Conservation (phyloP, 1,140 invertebrate species). For the Drosophila lowei region DNA sequence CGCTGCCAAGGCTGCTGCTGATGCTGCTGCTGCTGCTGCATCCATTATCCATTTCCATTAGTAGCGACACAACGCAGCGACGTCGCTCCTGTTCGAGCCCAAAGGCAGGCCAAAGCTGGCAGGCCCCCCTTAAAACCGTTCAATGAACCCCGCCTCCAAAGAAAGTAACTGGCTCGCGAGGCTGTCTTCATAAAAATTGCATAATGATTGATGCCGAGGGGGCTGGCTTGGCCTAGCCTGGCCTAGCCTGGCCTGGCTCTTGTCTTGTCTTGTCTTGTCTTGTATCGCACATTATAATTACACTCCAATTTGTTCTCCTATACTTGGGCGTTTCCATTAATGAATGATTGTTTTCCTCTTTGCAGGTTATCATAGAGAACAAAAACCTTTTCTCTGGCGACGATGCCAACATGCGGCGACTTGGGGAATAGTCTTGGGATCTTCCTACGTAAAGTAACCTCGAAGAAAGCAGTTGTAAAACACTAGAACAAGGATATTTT, state of each 20-base stretch:
- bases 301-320: constrained; percentile 13
- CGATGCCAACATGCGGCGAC: no score
- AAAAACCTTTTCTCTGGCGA: no score
- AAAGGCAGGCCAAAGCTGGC: constrained; percentile 25
- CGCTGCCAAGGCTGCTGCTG: constrained; percentile 34
- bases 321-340: constrained; percentile 7
- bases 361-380: no score
- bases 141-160: constrained; percentile 41
- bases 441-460: no score
- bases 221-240: constrained; percentile 1
- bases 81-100: constrained; percentile 43
- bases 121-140: constrained; percentile 12
- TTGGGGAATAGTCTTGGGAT: no score
- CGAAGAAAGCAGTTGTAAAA: no score
- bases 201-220: constrained; percentile 39
- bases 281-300: constrained; percentile 35
- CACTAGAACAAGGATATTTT: no score
- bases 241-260: no score
- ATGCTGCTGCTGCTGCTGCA: neutral
- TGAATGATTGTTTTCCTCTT: constrained; percentile 18
- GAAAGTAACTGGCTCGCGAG: constrained; percentile 21
- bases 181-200: constrained; percentile 29
- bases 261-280: constrained; percentile 1
- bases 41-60: constrained; percentile 38
- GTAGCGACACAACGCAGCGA: constrained; percentile 34